Evolutionary conservation across 1,140 invertebrate species (phyloP).

Genomic region (Cydia fagiglandana): DNA sequence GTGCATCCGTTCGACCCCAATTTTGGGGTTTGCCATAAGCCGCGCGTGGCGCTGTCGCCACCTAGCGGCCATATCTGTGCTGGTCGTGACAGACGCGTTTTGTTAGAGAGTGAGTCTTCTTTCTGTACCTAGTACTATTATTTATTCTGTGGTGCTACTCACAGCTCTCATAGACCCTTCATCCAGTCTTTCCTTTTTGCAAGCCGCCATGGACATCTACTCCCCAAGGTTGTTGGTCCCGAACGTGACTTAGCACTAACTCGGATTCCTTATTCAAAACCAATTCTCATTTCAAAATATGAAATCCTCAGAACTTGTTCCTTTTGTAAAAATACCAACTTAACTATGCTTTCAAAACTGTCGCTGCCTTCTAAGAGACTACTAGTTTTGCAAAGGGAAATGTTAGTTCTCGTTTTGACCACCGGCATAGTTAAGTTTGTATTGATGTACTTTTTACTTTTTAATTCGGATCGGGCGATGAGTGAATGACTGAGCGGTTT

Average conservation of each 20-base stretch:
- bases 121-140: too few species aligned
- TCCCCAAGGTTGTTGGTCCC: conserved; percentile 30
- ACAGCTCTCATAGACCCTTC: background rate
- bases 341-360: background rate
- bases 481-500: conserved; percentile 31
- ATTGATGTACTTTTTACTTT: conserved; percentile 30
- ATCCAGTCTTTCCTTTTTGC: conserved; percentile 23
- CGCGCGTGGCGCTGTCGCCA: too few species aligned
- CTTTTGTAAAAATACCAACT: conserved; percentile 25
- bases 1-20: too few species aligned
- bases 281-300: conserved; percentile 63
- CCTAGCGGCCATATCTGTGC: too few species aligned
- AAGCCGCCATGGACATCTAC: background rate
- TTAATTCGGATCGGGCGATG: conserved; percentile 30
- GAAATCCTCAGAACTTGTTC: conserved; percentile 57
- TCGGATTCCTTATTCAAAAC: conserved; percentile 48
- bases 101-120: too few species aligned
- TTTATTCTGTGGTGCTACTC: too few species aligned
- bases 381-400: background rate
- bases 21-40: too few species aligned
- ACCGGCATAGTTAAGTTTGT: conserved; percentile 4
- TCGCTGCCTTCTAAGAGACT: conserved; percentile 6
- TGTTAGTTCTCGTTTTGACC: background rate
- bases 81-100: too few species aligned
- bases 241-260: conserved; percentile 44